Evolutionary conservation across 1,140 invertebrate species (phyloP), one percentile per base, ranked within the genome.

Genomic region (Phenacoccus solenopsis): DNA sequence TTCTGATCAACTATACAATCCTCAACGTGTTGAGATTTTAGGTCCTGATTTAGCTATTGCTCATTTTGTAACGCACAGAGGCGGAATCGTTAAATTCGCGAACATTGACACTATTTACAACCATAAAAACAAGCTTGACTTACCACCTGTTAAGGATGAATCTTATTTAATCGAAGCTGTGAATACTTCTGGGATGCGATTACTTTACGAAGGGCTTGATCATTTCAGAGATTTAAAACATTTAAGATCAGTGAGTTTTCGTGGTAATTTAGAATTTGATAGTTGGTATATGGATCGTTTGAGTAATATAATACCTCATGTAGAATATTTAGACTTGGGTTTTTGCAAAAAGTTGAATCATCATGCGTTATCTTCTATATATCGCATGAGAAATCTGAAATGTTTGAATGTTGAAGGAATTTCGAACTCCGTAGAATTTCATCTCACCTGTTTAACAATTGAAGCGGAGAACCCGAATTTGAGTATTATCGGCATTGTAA

Each of bases 271-370:
- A 59, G 73, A 81, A 49, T 80, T 93, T 69, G 86, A 93, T 79
- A 90, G 93, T 76, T 94, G 89, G 88, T 86, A 83, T 71, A 72
- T 93, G 67, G 87, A 89, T 76, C 81, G 82, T 72, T 78, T 92
- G 27, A 77, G 81, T 28, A 78, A 81, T 35, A 78, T 84, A n/a
- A 85, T 84, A 71, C 77, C 75, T 67, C 77, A 84, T 16, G 75
- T 94, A 22, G 82, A 91, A 75, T 84, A 89, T 72, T 78, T 94
- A 5, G 89, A 94, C 78, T 75, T 94, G 1, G 86, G 86, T 71
- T 81, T 84, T 59, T 91, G 89, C 76, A 79, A 81, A 2, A 10
- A 24, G 4, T 5, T 64, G 2, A 22, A 64, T 27, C 21, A 24
- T 24, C 9, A 25, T 25, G 59, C 10, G 16, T 64, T 64, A 25